phyloP scores from a whole-genome alignment of 2,797 vertebrate genomes.

The Cheirogaleus major region DNA sequence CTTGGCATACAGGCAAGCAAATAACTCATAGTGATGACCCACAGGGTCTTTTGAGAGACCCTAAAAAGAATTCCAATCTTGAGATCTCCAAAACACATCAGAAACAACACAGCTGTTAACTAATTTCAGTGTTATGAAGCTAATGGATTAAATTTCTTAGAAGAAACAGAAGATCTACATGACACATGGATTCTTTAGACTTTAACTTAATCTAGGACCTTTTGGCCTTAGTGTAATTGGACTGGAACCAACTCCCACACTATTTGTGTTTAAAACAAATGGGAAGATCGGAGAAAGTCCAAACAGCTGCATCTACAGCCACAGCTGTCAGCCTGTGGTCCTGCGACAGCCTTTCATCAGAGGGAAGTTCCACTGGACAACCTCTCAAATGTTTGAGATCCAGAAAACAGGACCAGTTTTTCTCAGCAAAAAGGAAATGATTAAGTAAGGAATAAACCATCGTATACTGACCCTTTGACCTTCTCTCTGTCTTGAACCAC shows the following conservation, averaged over 20 bases:
- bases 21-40: background rate
- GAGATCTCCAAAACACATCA: background rate
- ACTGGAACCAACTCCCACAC: conserved; percentile 49
- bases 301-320: conserved; percentile 8
- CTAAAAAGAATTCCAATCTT: background rate
- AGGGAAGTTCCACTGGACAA: conserved; percentile 24
- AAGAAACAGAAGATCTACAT: conserved; percentile 46
- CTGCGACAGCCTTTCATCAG: conserved; percentile 54
- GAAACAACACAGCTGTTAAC: background rate
- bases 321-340: conserved; percentile 44
- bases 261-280: conserved; percentile 62
- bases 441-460: conserved; percentile 53
- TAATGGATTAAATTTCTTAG: conserved; percentile 24
- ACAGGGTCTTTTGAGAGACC: background rate
- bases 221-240: conserved; percentile 36
- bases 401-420: conserved; percentile 37
- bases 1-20: background rate
- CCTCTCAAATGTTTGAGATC: background rate
- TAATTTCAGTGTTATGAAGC: conserved; percentile 25
- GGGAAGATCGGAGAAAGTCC: conserved; percentile 22
- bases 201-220: conserved; percentile 8
- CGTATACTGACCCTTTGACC: conserved; percentile 56
- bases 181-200: conserved; percentile 36
- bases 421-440: conserved; percentile 63
- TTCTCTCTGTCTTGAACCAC: conserved; percentile 41